A percentile compares a stretch with the other conserved stretches of the same genome.
phyloP scores from a whole-genome alignment of 2,113 vertebrate genomes.

The Epinephelus fuscoguttatus region DNA sequence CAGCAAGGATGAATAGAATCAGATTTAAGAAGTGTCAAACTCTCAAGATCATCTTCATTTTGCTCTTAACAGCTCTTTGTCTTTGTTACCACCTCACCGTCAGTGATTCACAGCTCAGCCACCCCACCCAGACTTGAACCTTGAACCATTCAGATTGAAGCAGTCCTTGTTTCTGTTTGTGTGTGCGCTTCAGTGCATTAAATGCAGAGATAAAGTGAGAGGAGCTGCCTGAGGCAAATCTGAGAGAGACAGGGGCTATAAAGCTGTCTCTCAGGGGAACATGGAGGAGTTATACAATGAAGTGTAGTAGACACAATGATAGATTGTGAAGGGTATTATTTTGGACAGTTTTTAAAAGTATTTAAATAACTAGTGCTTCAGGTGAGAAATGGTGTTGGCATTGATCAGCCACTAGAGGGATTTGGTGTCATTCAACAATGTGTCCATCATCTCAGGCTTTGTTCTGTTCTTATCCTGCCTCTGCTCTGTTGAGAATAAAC shows the following conservation, averaged over 20 bases:
- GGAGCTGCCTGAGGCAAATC: not conserved
- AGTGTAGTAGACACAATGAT: not conserved
- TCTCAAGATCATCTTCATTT: not conserved
- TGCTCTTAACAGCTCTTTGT: not conserved
- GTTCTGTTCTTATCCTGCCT: not conserved
- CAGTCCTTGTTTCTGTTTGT: not conserved
- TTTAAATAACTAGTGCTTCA: not conserved
- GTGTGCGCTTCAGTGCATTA: not conserved
- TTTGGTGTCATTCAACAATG: not conserved
- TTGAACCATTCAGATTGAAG: not conserved
- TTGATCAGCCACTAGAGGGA: conserved; percentile 4
- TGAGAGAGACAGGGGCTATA: not conserved
- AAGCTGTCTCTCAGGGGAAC: not conserved
- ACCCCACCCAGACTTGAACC: not conserved
- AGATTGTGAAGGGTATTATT: not conserved
- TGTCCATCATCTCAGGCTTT: not conserved
- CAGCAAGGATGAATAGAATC: not conserved
- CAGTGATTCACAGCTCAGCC: not conserved
- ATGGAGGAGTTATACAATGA: not conserved
- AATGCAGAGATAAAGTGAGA: not conserved
- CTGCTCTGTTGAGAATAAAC: not conserved
- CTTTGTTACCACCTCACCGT: not conserved
- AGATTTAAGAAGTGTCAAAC: not conserved
- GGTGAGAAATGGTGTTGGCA: not conserved
- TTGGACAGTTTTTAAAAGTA: not conserved